Evolutionary conservation across 2,888 invertebrate species (phyloP), one percentile per base, ranked within the genome.

Genomic region (Drosophila paranaensis): DNA sequence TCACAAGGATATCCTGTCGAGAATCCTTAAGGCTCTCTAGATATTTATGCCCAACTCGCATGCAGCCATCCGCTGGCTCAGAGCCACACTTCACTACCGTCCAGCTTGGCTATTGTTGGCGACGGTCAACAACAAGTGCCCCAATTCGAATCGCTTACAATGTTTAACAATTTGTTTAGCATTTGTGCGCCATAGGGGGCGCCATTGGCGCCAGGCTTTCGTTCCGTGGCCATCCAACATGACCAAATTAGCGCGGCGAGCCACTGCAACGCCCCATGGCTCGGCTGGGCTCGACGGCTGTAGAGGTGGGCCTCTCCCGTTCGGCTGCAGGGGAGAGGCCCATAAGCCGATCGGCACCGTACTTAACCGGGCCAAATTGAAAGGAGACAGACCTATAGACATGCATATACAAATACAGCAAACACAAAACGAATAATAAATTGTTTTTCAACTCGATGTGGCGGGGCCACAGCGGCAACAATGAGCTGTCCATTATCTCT

Each of bases 381-480:
- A 66, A 69, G 69, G 13, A 56, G 68, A 60, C 43, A 27, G 27
- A n/a, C 33, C 46, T 43, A 71, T 58, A 9, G n/a, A 14, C 6
- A 43, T 3, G 2, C 2, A 6, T 27, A 43, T 20, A 43, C 11
- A 42, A 10, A 45, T 25, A 48, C 50, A 33, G 14, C 43, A 25
- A 27, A 53, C 39, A 74, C 30, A 39, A 39, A 53, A 88, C 85
- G 82, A 91, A 88, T 90, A 91, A 91, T 90, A 88, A 81, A 91
- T 91, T 90, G 91, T 81, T 90, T 90, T 85, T 70, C 78, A 87
- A 58, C 61, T 87, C 77, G 73, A 85, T 81, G 79, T 77, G 53
- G 67, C 27, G 35, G 54, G 63, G 45, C 61, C 30, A 20, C 43
- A 45, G 14, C 33, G 33, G 14, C 54, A 56, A 77, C 76, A 75